Evolutionary conservation across 2,113 vertebrate species (phyloP), one percentile per base, ranked within the genome.

Genomic region (Ranitomeya variabilis): DNA sequence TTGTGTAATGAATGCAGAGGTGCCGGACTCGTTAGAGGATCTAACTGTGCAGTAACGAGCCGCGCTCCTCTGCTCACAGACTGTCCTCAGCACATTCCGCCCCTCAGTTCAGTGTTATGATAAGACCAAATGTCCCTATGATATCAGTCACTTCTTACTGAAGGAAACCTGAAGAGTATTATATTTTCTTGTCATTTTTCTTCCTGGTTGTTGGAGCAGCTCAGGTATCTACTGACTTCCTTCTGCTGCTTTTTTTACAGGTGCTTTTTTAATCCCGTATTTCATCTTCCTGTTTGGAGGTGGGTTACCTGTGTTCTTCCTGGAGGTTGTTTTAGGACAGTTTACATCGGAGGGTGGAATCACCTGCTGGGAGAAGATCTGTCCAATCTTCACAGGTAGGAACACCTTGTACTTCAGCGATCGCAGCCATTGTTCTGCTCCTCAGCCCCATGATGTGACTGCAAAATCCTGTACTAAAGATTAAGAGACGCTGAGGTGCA

Each of bases 201-300:
- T 57, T 10, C 55, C 12, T 57, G 55, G 55, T 57, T 57, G 7
- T 9, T 45, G 37, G 3, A 45, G 37, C 37, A 45, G 37, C 37
- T 3, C 37, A 45, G 37, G 37, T 45, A 45, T 45, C 37, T 45
- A 45, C 37, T 45, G n/a, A 7, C 4, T 23, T 52, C 16, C 52
- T 76, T 76, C 9, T n/a, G 6, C 18, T 0, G 66, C 87, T 0
- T 90, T 45, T 76, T 91, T 85, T 52, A 14, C 94, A 99, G 98
- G 98, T 96, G 98, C 98, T 0, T 99, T 99, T 95, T 97, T 99
- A 93, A 99, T 99, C 95, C 98, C 98, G 76, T 99, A 99, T 95
- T 96, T 96, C 94, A 99, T 99, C 94, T 99, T 99, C 95, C 95
- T 99, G 94, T 97, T 99, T 82, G 98, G 98, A 57, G 97, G 98